Evolutionary conservation across 2,113 vertebrate species (phyloP).

Genomic region (Phrynocephalus versicolor): DNA sequence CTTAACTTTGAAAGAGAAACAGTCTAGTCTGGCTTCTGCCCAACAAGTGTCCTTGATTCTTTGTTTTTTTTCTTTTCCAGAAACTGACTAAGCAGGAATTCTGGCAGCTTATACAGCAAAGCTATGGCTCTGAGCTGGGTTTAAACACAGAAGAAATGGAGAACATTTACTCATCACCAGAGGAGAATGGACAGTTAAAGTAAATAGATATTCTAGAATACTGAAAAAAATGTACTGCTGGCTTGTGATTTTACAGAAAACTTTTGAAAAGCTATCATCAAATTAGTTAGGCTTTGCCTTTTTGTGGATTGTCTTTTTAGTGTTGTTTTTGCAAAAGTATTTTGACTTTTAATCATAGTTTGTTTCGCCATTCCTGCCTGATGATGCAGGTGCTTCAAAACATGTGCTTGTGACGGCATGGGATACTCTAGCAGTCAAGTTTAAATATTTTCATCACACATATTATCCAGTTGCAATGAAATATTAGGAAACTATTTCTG

Average conservation of each 20-base stretch:
- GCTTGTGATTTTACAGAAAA: neutral
- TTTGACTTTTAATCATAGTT: neutral
- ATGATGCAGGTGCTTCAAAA: neutral
- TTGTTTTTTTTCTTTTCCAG: conserved; percentile 71
- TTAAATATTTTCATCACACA: neutral
- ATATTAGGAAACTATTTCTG: neutral
- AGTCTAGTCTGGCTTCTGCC: neutral
- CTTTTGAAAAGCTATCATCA: neutral
- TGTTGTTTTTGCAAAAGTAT: neutral
- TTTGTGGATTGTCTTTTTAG: neutral
- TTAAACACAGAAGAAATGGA: conserved; percentile 93
- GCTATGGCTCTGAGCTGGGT: conserved; percentile 91
- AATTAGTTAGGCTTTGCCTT: neutral
- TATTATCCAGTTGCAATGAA: neutral
- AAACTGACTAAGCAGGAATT: conserved; percentile 83
- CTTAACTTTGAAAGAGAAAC: neutral
- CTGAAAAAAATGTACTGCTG: neutral
- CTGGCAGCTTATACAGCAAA: conserved; percentile 90
- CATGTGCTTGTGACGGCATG: neutral
- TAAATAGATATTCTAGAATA: conserved; percentile 59
- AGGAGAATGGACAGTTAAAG: conserved; percentile 81
- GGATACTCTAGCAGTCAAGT: neutral
- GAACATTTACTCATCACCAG: conserved; percentile 75
- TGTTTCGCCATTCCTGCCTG: neutral
- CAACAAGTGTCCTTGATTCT: neutral